Percentiles rank a stretch among this genome's conserved stretches.
phyloP scores from a whole-genome alignment of 2,113 vertebrate genomes.

The Pteropus alecto region DNA sequence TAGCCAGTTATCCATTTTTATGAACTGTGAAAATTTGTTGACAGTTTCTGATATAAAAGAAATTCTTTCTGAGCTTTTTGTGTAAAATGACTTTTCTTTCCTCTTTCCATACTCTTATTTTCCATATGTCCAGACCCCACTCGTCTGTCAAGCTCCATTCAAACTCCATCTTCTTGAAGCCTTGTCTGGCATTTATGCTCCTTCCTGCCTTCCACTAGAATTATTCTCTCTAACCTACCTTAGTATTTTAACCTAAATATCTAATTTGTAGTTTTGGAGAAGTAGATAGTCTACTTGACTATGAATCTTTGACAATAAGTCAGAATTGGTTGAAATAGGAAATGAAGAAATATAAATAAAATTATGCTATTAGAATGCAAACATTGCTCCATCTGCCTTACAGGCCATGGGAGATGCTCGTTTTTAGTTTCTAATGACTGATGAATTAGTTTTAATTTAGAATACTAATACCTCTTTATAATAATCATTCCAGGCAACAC shows the following conservation, averaged over 20 bases:
- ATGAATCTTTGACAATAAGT: not conserved
- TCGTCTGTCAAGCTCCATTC: not conserved
- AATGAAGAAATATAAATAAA: not conserved
- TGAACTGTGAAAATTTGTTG: constrained; percentile 17
- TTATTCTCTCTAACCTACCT: not conserved
- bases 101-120: not conserved
- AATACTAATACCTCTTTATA: constrained; percentile 8
- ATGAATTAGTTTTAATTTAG: not conserved
- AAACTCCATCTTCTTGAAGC: not conserved
- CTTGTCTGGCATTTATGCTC: not conserved
- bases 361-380: not conserved
- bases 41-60: not conserved
- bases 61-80: not conserved
- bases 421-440: not conserved
- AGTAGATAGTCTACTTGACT: not conserved
- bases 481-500: constrained; percentile 61
- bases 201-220: not conserved
- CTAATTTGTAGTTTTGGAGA: not conserved
- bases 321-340: not conserved
- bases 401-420: not conserved
- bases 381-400: not conserved
- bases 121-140: not conserved
- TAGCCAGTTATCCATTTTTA: not conserved
- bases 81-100: not conserved
- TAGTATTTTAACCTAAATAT: not conserved